A percentile compares a stretch with the other conserved stretches of the same genome.
Evolutionary conservation across 2,888 invertebrate genomes (phyloP).

Genomic region (Chrysolina haemoptera): DNA sequence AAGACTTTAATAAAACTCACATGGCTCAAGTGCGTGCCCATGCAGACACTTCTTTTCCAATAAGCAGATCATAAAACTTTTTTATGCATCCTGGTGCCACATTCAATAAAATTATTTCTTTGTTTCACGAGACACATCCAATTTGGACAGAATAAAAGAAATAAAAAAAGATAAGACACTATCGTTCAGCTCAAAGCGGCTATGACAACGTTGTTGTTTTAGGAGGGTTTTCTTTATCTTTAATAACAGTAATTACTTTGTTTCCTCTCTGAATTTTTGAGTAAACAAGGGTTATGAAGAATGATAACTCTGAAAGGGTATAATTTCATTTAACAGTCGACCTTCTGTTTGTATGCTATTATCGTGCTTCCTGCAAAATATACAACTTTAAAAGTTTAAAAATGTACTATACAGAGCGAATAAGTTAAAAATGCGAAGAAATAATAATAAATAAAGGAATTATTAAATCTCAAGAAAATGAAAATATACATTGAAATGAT

Average conservation of each 20-base stretch:
- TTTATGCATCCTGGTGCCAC: slow-evolving; percentile 51
- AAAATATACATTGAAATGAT: too few species aligned
- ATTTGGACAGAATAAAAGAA: slow-evolving; percentile 5
- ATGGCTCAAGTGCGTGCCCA: slow-evolving; percentile 45
- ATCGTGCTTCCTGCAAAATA: not conserved
- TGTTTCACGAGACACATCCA: slow-evolving; percentile 36
- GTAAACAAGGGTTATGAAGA: slow-evolving; percentile 30
- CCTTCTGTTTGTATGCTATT: not conserved
- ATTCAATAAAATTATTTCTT: slow-evolving; percentile 43
- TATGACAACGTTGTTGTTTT: slow-evolving; percentile 34
- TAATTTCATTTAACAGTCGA: slow-evolving; percentile 8
- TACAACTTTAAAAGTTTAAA: too few species aligned
- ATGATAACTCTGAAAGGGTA: not conserved
- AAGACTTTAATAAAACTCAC: slow-evolving; percentile 46
- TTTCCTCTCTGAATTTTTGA: slow-evolving; percentile 35
- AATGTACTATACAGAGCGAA: too few species aligned
- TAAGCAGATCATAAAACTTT: slow-evolving; percentile 48
- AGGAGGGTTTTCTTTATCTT: slow-evolving; percentile 33
- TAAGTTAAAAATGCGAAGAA: too few species aligned
- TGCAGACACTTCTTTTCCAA: slow-evolving; percentile 46
- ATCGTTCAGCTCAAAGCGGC: slow-evolving; percentile 16
- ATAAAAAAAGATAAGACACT: slow-evolving; percentile 24
- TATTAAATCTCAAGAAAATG: too few species aligned
- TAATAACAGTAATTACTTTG: slow-evolving; percentile 40
- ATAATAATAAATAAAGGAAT: too few species aligned